Evolutionary conservation across 2,888 invertebrate species (phyloP), one percentile per base, ranked within the genome.

Genomic region (Melanophora roralis): DNA sequence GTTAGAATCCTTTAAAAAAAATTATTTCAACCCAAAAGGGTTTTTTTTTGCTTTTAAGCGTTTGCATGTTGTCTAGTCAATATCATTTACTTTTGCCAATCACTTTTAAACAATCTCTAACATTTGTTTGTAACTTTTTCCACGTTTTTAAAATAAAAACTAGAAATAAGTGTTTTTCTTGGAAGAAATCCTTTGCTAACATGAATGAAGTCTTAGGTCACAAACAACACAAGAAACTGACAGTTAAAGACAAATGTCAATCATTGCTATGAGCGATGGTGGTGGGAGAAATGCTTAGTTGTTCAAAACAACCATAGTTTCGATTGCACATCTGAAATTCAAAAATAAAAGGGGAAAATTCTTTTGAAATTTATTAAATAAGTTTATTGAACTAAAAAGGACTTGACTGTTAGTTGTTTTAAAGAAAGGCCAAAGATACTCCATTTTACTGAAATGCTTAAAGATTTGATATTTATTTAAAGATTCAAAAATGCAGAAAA

Each of bases 241-340:
- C 77, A 78, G 51, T 36, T 67, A 49, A 65, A 78, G 73, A 73
- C 77, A 78, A 78, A 40, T 65, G 77, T 69, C 76, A 76, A 76
- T 76, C 69, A 57, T 11, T 36, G 32, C 34, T 7, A n/a, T 9
- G n/a, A 51, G 32, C 32, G n/a, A 14, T n/a, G 14, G 53, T 27
- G 2, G 9, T n/a, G 34, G 11, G 7, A 65, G 65, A 72, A 55
- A 14, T 34, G 4, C 34, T 38, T 34, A 49, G 62, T 43, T 27
- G 53, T 34, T 55, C 3, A 11, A n/a, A 21, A 7, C 7, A n/a
- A 2, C n/a, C 19, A 36, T 11, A 6, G 4, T 5, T 27, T 27
- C 27, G 27, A 27, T 27, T 27, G 6, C 27, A 27, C 27, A 27
- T 27, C 27, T 5, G 6, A 5, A 27, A 27, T 27, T 3, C 6